These are phyloP conservation scores for Enteromius viviparus DNA, from an alignment of 2,797 vertebrate species.

Conservation along the genomic window DNA sequence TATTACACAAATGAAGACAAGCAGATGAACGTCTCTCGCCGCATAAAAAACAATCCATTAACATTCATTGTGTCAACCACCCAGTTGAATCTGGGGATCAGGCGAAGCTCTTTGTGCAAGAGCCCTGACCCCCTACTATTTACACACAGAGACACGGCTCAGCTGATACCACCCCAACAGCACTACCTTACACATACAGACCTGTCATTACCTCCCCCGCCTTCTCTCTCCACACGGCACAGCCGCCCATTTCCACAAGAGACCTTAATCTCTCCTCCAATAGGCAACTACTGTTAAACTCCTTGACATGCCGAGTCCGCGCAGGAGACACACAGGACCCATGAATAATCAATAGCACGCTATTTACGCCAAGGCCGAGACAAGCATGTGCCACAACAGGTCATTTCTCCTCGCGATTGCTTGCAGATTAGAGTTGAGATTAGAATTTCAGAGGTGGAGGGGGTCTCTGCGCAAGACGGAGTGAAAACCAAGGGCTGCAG, in stretches of 20 bases:
- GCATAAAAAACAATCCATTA: constrained; percentile 44
- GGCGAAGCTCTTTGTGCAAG: constrained; percentile 75
- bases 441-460: constrained; percentile 59
- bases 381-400: constrained; percentile 55
- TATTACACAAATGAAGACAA: constrained; percentile 25
- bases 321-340: constrained; percentile 46
- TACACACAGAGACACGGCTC: constrained; percentile 76
- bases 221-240: constrained; percentile 61
- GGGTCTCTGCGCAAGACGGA: not conserved
- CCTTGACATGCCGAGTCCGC: constrained; percentile 60
- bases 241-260: constrained; percentile 74
- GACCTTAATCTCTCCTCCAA: constrained; percentile 77
- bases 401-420: constrained; percentile 69
- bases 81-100: constrained; percentile 71
- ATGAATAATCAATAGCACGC: constrained; percentile 76
- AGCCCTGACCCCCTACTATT: constrained; percentile 76
- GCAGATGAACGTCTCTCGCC: not conserved
- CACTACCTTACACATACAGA: constrained; percentile 76
- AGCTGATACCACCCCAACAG: constrained; percentile 77
- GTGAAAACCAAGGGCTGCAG: not conserved
- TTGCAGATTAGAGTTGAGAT: constrained; percentile 72
- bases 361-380: constrained; percentile 60
- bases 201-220: constrained; percentile 71
- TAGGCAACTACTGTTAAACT: constrained; percentile 68
- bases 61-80: constrained; percentile 44